Conservation (phyloP, 2,797 vertebrate genomes). For the Lacerta viridis region DNA sequence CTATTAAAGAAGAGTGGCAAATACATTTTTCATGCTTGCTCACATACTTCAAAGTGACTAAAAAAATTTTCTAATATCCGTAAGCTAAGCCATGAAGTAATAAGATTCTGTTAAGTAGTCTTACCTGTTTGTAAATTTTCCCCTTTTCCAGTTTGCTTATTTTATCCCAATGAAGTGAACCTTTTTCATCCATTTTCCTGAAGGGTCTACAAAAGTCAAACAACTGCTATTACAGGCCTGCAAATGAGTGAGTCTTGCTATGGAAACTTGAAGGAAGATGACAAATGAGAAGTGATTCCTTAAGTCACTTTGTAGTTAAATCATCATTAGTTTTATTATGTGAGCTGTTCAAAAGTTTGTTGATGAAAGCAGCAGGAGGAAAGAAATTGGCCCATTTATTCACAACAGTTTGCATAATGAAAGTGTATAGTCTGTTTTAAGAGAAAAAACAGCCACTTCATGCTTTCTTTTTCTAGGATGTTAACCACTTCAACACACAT, state of each 20-base stretch:
- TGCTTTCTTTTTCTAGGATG: slow-evolving; percentile 2
- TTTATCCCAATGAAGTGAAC: slow-evolving; percentile 86
- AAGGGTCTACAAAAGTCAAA: slow-evolving; percentile 79
- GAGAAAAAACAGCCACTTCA: background rate
- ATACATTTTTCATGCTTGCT: background rate
- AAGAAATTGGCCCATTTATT: slow-evolving; percentile 23
- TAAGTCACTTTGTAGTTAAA: background rate
- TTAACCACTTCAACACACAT: background rate
- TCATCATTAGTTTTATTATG: background rate
- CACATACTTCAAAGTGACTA: slow-evolving; percentile 1
- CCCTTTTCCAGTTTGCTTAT: slow-evolving; percentile 85
- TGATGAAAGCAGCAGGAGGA: slow-evolving; percentile 27
- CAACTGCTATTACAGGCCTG: slow-evolving; percentile 42
- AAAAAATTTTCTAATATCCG: background rate
- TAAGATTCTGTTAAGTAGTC: background rate
- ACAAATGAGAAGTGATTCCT: background rate
- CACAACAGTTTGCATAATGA: slow-evolving; percentile 11
- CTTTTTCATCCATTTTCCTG: slow-evolving; percentile 84
- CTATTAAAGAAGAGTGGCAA: background rate
- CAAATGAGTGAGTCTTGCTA: background rate
- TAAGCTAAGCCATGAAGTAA: background rate
- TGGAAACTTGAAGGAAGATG: slow-evolving; percentile 37
- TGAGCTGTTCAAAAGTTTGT: slow-evolving; percentile 8
- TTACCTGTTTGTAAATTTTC: slow-evolving; percentile 88
- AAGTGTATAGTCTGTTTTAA: slow-evolving; percentile 29